These are phyloP conservation scores for Bujurquina vittata DNA, from an alignment of 2,113 vertebrate species.

Conservation along the genomic window DNA sequence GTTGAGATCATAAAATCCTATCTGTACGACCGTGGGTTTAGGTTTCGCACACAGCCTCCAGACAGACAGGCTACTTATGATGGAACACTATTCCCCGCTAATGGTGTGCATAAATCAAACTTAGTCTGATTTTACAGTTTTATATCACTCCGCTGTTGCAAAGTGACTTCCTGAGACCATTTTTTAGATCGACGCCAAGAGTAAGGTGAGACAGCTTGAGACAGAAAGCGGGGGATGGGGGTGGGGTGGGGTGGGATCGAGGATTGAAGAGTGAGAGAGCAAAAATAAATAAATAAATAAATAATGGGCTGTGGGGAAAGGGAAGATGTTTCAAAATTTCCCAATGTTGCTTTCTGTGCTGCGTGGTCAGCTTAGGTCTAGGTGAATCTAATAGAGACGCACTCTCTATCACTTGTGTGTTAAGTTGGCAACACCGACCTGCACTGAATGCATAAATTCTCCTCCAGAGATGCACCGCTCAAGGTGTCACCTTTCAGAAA, in stretches of 20 bases:
- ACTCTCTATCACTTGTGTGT: slow-evolving; percentile 16
- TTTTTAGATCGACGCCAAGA: slow-evolving; percentile 36
- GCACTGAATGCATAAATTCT: neutral
- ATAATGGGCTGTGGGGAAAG: slow-evolving; percentile 7
- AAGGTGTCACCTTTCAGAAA: slow-evolving; percentile 12
- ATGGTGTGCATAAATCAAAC: slow-evolving; percentile 74
- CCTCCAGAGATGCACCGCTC: slow-evolving; percentile 1
- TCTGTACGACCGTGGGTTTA: slow-evolving; percentile 48
- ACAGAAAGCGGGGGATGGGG: neutral
- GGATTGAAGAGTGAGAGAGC: slow-evolving; percentile 8
- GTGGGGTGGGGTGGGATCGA: neutral
- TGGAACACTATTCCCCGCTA: slow-evolving; percentile 72
- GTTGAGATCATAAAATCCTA: slow-evolving; percentile 65
- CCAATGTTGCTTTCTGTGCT: slow-evolving; percentile 9
- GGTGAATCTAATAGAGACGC: slow-evolving; percentile 18
- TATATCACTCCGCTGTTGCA: slow-evolving; percentile 56
- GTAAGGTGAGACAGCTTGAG: slow-evolving; percentile 59
- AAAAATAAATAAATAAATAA: slow-evolving; percentile 27
- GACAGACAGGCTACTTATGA: slow-evolving; percentile 68
- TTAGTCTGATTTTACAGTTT: slow-evolving; percentile 66
- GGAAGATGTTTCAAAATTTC: slow-evolving; percentile 10
- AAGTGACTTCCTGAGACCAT: slow-evolving; percentile 66
- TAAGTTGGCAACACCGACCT: neutral
- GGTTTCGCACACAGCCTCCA: slow-evolving; percentile 58
- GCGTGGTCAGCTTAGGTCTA: neutral